Base-by-base conservation (phyloP, 2,888 invertebrate species). In the Hyposoter didymator region DNA sequence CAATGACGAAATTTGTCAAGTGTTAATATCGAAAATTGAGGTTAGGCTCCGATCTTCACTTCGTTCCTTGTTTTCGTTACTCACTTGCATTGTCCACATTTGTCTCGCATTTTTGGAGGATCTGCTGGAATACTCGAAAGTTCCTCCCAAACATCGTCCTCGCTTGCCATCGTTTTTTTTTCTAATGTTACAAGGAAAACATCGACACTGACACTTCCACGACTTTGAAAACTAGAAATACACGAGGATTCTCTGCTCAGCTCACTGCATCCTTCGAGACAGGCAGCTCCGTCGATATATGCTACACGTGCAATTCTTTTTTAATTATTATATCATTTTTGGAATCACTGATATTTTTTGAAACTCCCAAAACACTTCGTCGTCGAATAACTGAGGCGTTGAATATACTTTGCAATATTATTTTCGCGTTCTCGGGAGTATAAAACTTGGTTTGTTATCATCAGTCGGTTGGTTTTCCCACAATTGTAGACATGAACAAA, bases 11-110 rank as follows among this genome's bases (percentile, higher is more conserved):
- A 12, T 14, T 62, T 14, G 14, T 47, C n/a, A 32, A 45, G 14
- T 35, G 14, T 35, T 35, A 64, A 72, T 59, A 62, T 45, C 39
- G 4, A 43, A 52, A n/a, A 66, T 72, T 62, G 59, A 82, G 83
- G 82, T 82, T 82, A 87, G 35, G 72, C 78, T 62, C 49, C 45
- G 12, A 5, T 59, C 79, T 19, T 19, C 79, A 22, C n/a, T 72
- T 64, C 0, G 28, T 69, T 75, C 32, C 4, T 64, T 32, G 10
- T 32, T 49, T 19, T 73, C 59, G 69, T 62, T 45, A 94, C 95
- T 95, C 95, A 97, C 98, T 95, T 95, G 96, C 98, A 98, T 86
- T 95, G 95, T 73, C 94, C 91, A 94, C 98, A 98, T 88, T 96
- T 95, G 89, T 96, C 95, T 82, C 98, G 95, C 95, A 96, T 96